Percentiles rank a stretch among this genome's conserved stretches.
These are phyloP conservation scores for Phylloscopus whistleri DNA, from an alignment of 2,113 vertebrate species.

Conservation along the genomic window DNA sequence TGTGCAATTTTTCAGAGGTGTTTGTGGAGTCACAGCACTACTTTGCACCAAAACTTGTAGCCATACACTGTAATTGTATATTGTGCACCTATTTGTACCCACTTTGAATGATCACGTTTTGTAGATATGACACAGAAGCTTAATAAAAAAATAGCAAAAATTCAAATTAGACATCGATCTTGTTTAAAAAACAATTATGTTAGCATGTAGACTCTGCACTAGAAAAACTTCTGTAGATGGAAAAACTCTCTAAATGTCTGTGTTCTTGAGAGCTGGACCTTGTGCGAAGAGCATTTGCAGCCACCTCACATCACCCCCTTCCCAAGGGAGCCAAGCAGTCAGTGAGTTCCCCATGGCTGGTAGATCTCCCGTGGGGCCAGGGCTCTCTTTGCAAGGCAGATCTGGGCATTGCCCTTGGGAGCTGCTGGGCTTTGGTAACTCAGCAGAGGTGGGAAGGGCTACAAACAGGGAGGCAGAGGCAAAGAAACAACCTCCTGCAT, in stretches of 20 bases:
- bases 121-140: neutral
- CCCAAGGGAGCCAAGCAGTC: neutral
- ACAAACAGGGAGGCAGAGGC: neutral
- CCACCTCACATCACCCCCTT: neutral
- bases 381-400: neutral
- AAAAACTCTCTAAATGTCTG: neutral
- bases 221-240: neutral
- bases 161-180: neutral
- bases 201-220: neutral
- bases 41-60: neutral
- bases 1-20: constrained; percentile 13
- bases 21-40: neutral
- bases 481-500: neutral
- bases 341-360: neutral
- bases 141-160: neutral
- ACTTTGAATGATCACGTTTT: neutral
- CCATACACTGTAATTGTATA: neutral
- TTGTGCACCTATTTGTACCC: neutral
- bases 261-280: neutral
- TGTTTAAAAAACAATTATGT: neutral
- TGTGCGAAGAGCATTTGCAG: neutral
- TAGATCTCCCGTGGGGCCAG: too few species aligned
- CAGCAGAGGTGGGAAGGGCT: neutral
- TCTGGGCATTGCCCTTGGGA: neutral
- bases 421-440: neutral